Evolutionary conservation across 2,113 vertebrate genomes (phyloP).

Genomic region (Sturnira hondurensis): DNA sequence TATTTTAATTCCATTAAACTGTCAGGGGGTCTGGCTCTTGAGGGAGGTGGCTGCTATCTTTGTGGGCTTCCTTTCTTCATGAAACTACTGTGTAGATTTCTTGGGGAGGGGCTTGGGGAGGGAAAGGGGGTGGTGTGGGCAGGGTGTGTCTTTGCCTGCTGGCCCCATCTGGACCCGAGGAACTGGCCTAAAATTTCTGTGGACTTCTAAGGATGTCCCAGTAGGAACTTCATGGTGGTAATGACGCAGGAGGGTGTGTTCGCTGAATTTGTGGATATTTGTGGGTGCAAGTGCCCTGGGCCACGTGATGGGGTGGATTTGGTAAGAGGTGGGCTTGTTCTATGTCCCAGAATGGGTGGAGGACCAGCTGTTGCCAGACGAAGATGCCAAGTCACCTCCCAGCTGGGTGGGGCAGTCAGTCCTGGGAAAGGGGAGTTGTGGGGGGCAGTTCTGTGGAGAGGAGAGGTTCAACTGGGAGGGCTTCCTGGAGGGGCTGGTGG

Average conservation of each 20-base stretch:
- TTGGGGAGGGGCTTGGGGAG: neutral
- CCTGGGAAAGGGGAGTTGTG: neutral
- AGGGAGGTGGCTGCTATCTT: neutral
- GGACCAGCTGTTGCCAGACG: neutral
- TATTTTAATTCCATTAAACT: constrained; percentile 61
- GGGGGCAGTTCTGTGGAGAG: neutral
- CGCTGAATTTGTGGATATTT: neutral
- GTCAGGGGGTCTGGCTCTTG: neutral
- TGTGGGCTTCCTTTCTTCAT: neutral
- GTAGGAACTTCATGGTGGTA: neutral
- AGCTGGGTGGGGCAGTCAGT: neutral
- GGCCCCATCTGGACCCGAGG: neutral
- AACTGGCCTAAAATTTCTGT: neutral
- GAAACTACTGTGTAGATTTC: neutral
- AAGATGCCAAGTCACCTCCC: neutral
- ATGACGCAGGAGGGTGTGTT: neutral
- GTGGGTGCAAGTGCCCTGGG: neutral
- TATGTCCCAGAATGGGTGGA: neutral
- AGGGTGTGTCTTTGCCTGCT: neutral
- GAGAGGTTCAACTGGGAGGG: neutral
- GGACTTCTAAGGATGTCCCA: constrained; percentile 31
- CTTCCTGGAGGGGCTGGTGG: neutral
- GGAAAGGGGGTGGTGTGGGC: too few species aligned
- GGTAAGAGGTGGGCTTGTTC: neutral
- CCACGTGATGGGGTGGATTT: neutral